phyloP scores from a whole-genome alignment of 2,113 vertebrate genomes.

The Nasalis larvatus region DNA sequence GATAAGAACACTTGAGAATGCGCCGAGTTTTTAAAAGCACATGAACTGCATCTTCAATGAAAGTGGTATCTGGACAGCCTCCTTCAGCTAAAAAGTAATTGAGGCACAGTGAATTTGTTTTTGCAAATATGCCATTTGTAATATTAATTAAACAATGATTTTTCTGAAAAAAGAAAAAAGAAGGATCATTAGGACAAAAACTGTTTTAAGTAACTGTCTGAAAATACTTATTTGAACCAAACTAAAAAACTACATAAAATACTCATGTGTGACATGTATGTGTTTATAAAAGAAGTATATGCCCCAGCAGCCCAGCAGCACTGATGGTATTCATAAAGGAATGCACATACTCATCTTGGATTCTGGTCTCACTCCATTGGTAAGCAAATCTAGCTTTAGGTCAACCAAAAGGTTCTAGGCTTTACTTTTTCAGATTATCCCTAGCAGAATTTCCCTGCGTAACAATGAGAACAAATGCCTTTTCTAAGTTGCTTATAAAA shows the following conservation, averaged over 20 bases:
- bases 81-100: slow-evolving; percentile 90
- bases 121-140: neutral
- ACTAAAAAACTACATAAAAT: neutral
- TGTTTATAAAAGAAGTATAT: neutral
- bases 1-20: slow-evolving; percentile 99
- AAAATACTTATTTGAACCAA: neutral
- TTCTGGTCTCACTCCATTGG: neutral
- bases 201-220: neutral
- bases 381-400: neutral
- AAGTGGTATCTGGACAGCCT: slow-evolving; percentile 96
- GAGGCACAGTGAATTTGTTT: slow-evolving; percentile 57
- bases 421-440: neutral
- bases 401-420: neutral
- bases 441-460: neutral
- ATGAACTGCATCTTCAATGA: slow-evolving; percentile 98
- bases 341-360: neutral
- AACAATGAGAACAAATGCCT: slow-evolving; percentile 43
- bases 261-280: neutral
- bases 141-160: slow-evolving; percentile 6
- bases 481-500: neutral
- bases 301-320: neutral
- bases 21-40: slow-evolving; percentile 98
- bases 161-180: neutral
- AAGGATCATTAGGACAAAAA: neutral
- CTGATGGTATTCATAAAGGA: neutral